These are phyloP conservation scores for Spizella passerina DNA, from an alignment of 2,797 vertebrate species.

Conservation along the genomic window DNA sequence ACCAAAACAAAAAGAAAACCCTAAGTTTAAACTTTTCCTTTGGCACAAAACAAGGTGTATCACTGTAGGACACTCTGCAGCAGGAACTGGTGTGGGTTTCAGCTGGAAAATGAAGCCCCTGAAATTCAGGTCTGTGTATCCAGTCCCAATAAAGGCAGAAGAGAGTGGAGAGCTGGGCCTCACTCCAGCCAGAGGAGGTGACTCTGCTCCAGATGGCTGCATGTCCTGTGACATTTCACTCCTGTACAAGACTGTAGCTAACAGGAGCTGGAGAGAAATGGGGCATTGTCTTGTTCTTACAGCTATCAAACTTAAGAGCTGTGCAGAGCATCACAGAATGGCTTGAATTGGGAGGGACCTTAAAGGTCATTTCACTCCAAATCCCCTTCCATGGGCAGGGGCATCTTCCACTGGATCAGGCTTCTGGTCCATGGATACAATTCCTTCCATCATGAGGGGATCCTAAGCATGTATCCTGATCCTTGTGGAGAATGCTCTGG, in stretches of 20 bases:
- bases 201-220: accelerated
- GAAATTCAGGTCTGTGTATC: neutral
- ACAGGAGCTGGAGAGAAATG: neutral
- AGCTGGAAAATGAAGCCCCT: neutral
- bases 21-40: neutral
- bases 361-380: neutral
- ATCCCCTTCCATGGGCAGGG: neutral
- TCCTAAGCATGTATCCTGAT: accelerated
- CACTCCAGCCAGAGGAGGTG: accelerated
- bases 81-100: neutral
- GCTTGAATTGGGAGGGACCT: neutral
- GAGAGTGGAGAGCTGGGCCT: neutral
- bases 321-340: neutral
- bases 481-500: neutral
- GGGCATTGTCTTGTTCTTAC: neutral
- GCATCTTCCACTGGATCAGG: neutral
- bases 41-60: neutral
- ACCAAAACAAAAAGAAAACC: neutral
- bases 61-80: neutral
- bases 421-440: neutral
- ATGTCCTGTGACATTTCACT: neutral
- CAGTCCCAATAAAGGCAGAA: accelerated
- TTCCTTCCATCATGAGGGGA: neutral
- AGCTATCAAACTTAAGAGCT: neutral
- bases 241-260: neutral